Percentiles rank a stretch among this genome's conserved stretches.
phyloP scores from a whole-genome alignment of 2,113 vertebrate genomes.

The Atlantisia rogersi region DNA sequence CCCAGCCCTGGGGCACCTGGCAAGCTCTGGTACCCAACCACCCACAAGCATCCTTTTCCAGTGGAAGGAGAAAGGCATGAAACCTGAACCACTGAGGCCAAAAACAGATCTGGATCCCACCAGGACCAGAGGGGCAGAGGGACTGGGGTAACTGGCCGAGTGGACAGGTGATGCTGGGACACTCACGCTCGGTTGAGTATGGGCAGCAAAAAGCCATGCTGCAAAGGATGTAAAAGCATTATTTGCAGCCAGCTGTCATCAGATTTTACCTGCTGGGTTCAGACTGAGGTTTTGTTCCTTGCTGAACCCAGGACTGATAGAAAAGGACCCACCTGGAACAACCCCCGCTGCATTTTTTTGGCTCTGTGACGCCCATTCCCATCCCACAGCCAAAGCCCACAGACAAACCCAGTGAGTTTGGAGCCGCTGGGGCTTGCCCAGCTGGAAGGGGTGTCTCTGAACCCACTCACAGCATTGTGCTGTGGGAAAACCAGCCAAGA shows the following conservation, averaged over 20 bases:
- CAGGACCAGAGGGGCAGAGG: accelerated
- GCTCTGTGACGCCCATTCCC: neutral
- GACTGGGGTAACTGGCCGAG: neutral
- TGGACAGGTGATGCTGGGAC: neutral
- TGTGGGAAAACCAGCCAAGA: neutral
- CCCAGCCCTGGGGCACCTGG: accelerated
- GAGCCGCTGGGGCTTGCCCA: neutral
- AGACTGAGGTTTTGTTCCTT: neutral
- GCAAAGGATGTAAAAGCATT: neutral
- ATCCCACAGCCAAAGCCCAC: neutral
- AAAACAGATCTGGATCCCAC: neutral
- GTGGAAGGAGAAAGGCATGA: neutral
- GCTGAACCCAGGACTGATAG: neutral
- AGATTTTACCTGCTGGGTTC: neutral
- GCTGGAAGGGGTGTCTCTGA: slow-evolving; percentile 6
- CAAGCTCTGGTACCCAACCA: neutral
- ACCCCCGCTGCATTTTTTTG: neutral
- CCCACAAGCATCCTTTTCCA: accelerated
- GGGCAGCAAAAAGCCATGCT: neutral
- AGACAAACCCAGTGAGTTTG: neutral
- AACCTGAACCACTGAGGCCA: neutral
- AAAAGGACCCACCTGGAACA: neutral
- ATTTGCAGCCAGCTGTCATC: neutral
- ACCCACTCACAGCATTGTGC: neutral
- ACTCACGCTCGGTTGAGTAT: neutral